Percentiles rank a stretch among this genome's conserved stretches.
phyloP scores from a whole-genome alignment of 1,140 invertebrate genomes.

The Drosophila sechellia region DNA sequence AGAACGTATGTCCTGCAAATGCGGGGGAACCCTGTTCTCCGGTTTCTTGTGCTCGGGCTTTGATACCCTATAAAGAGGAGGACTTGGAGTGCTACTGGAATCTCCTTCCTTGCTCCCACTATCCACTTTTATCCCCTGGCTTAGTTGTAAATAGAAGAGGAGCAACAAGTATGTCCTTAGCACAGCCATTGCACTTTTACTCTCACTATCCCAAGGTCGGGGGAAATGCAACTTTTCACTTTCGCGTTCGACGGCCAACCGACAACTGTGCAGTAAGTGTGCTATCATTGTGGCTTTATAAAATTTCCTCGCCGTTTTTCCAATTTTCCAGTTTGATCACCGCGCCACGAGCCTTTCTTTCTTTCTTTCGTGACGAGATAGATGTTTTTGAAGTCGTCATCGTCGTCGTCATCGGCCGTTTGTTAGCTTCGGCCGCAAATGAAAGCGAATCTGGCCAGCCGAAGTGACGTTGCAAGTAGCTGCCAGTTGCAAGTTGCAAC shows the following conservation, averaged over 20 bases:
- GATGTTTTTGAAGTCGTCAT: slow-evolving; percentile 42
- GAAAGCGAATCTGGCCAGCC: slow-evolving; percentile 75
- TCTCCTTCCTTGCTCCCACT: neutral
- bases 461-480: slow-evolving; percentile 66
- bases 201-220: slow-evolving; percentile 64
- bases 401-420: slow-evolving; percentile 37
- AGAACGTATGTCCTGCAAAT: slow-evolving; percentile 69
- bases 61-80: slow-evolving; percentile 55
- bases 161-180: slow-evolving; percentile 26
- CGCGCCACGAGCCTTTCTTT: slow-evolving; percentile 50
- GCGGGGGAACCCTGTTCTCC: slow-evolving; percentile 54
- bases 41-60: slow-evolving; percentile 58
- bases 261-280: slow-evolving; percentile 60
- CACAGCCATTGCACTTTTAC: slow-evolving; percentile 62
- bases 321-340: slow-evolving; percentile 80
- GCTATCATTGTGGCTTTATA: slow-evolving; percentile 74
- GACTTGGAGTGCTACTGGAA: neutral
- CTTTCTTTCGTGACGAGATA: slow-evolving; percentile 50
- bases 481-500: slow-evolving; percentile 30
- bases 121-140: slow-evolving; percentile 44
- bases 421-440: slow-evolving; percentile 54
- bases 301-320: slow-evolving; percentile 74
- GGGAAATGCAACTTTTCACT: slow-evolving; percentile 64
- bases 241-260: slow-evolving; percentile 59
- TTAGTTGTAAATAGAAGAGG: slow-evolving; percentile 10